Conservation (phyloP, 2,797 vertebrate species). For the Pelodytes ibericus region DNA sequence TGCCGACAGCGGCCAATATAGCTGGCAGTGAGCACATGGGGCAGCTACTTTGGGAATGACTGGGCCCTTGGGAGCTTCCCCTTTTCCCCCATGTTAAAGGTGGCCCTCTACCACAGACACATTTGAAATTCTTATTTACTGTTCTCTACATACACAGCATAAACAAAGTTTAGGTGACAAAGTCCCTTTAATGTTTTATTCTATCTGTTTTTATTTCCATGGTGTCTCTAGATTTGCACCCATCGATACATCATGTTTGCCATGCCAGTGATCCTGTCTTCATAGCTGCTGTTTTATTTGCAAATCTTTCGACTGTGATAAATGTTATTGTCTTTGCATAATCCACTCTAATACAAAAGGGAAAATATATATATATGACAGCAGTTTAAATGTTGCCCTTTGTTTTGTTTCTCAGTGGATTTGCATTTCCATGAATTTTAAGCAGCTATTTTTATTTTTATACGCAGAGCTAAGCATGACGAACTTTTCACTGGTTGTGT, state of each 20-base stretch:
- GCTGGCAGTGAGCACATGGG: too few species aligned
- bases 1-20: too few species aligned
- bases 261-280: constrained; percentile 42
- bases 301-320: constrained; percentile 53
- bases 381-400: constrained; percentile 52
- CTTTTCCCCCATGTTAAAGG: too few species aligned
- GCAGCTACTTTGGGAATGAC: too few species aligned
- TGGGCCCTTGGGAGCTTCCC: too few species aligned
- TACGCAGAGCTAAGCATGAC: constrained; percentile 28
- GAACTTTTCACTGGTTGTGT: constrained; percentile 36
- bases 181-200: constrained; percentile 11
- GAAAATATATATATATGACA: constrained; percentile 52
- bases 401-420: constrained; percentile 51
- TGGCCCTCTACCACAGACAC: too few species aligned
- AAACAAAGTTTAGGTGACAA: too few species aligned
- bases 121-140: too few species aligned
- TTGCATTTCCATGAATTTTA: constrained; percentile 56
- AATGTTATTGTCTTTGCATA: constrained; percentile 55
- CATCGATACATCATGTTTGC: constrained; percentile 53
- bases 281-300: constrained; percentile 49
- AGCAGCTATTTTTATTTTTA: constrained; percentile 46
- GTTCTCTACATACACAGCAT: too few species aligned
- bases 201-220: constrained; percentile 8
- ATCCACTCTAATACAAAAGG: constrained; percentile 51
- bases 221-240: constrained; percentile 22